Percentiles rank a stretch among this genome's conserved stretches.
Evolutionary conservation across 2,113 vertebrate species (phyloP).

Genomic region (Hystrix cristata): DNA sequence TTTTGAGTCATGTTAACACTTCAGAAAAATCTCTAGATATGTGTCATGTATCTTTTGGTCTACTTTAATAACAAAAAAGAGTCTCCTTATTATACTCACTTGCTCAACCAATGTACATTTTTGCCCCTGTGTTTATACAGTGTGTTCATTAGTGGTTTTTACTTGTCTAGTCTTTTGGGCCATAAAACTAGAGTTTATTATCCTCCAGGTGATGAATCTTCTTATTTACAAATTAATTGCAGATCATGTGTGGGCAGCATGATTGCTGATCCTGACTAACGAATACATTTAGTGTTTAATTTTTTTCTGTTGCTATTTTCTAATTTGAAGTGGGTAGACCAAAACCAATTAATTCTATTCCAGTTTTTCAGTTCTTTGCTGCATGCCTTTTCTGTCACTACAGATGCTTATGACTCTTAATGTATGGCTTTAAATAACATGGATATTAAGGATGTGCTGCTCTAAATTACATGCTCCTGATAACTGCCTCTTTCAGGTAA

Average conservation of each 20-base stretch:
- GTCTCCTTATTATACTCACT: slow-evolving; percentile 75
- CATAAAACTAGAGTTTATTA: slow-evolving; percentile 80
- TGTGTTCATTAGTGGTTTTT: slow-evolving; percentile 77
- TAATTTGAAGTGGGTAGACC: slow-evolving; percentile 85
- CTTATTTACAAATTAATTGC: slow-evolving; percentile 83
- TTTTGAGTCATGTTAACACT: slow-evolving; percentile 81
- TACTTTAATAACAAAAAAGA: slow-evolving; percentile 75
- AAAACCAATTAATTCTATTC: slow-evolving; percentile 88
- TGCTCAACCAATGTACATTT: slow-evolving; percentile 67
- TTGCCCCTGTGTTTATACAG: slow-evolving; percentile 77
- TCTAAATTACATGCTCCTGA: slow-evolving; percentile 86
- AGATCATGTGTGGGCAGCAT: slow-evolving; percentile 85
- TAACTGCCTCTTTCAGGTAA: slow-evolving; percentile 88
- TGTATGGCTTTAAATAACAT: slow-evolving; percentile 90
- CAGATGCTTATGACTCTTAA: slow-evolving; percentile 87
- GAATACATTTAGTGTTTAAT: slow-evolving; percentile 83
- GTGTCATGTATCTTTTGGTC: slow-evolving; percentile 64
- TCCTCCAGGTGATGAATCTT: slow-evolving; percentile 82
- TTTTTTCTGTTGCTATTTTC: slow-evolving; percentile 84
- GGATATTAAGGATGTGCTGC: slow-evolving; percentile 87
- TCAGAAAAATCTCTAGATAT: slow-evolving; percentile 73
- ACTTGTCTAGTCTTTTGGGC: slow-evolving; percentile 80
- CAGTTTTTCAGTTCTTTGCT: slow-evolving; percentile 84
- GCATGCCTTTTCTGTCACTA: slow-evolving; percentile 86
- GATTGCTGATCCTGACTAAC: slow-evolving; percentile 81